Conservation (phyloP, 2,888 invertebrate species). For the Metopia argyrocephala region DNA sequence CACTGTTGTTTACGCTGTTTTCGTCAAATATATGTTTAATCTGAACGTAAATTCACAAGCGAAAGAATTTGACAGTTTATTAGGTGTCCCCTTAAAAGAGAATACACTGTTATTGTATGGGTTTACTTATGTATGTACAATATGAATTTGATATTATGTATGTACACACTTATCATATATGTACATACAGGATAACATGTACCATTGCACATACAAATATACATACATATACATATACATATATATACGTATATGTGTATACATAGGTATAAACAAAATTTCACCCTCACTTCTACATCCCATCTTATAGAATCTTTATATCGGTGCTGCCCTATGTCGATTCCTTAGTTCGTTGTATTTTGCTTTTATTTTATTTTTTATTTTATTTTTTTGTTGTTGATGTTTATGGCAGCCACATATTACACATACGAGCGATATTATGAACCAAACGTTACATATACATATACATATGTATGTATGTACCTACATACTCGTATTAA, state of each 20-base stretch:
- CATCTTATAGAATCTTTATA: constrained; percentile 4
- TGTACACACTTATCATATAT: constrained; percentile 4
- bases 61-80: no score
- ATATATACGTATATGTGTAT: constrained; percentile 15
- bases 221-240: constrained; percentile 20
- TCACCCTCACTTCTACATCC: constrained; percentile 48
- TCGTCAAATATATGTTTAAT: no score
- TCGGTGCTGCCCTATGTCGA: constrained; percentile 36
- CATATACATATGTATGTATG: not conserved
- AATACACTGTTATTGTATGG: constrained; percentile 5
- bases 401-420: constrained; percentile 58
- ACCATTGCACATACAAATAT: constrained; percentile 13
- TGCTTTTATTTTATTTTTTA: no score
- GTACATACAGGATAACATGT: not conserved
- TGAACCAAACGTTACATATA: not conserved
- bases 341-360: constrained; percentile 61
- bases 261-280: constrained; percentile 21
- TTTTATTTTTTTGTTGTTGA: no score
- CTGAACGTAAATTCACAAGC: no score
- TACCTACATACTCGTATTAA: no score
- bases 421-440: constrained; percentile 21
- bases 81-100: no score
- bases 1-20: no score
- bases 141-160: not conserved
- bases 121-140: not conserved